A percentile compares a stretch with the other conserved stretches of the same genome.
These are phyloP conservation scores for Drosophila nasuta DNA, from an alignment of 1,140 invertebrate species.

Conservation along the genomic window DNA sequence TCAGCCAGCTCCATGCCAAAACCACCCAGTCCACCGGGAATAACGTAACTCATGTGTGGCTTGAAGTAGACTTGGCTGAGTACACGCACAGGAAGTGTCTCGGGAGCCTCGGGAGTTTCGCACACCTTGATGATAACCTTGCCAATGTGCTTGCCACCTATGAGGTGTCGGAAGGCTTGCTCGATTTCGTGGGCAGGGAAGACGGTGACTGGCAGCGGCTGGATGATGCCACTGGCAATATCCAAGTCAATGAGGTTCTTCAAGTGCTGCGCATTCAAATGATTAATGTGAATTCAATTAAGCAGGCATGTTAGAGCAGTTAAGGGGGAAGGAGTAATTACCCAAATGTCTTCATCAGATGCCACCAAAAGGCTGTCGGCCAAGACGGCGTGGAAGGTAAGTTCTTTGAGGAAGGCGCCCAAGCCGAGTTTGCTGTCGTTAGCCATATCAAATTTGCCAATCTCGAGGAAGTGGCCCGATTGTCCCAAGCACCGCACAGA, in stretches of 20 bases:
- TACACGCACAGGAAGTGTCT: constrained; percentile 70
- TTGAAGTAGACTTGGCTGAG: constrained; percentile 85
- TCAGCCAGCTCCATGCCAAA: constrained; percentile 96
- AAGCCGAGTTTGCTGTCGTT: constrained; percentile 89
- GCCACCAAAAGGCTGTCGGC: constrained; percentile 90
- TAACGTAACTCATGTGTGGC: constrained; percentile 86
- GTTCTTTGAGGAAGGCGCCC: constrained; percentile 92
- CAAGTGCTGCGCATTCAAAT: constrained; percentile 50
- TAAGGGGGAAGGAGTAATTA: constrained; percentile 32
- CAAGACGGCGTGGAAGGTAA: constrained; percentile 94
- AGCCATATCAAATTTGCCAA: constrained; percentile 91
- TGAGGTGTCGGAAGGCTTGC: constrained; percentile 91
- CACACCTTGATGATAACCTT: constrained; percentile 88
- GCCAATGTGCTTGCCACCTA: constrained; percentile 94
- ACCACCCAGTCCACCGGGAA: constrained; percentile 93
- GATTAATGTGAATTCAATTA: background rate
- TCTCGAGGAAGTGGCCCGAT: constrained; percentile 90
- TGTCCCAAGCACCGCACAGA: constrained; percentile 91
- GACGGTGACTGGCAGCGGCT: constrained; percentile 87
- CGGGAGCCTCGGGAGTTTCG: constrained; percentile 47
- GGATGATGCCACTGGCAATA: constrained; percentile 87
- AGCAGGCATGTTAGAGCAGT: background rate
- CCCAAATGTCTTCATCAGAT: constrained; percentile 85
- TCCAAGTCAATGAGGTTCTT: constrained; percentile 74
- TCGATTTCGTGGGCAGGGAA: constrained; percentile 88